Evolutionary conservation across 2,888 invertebrate genomes (phyloP).

Genomic region (Chaitophorus viminalis): DNA sequence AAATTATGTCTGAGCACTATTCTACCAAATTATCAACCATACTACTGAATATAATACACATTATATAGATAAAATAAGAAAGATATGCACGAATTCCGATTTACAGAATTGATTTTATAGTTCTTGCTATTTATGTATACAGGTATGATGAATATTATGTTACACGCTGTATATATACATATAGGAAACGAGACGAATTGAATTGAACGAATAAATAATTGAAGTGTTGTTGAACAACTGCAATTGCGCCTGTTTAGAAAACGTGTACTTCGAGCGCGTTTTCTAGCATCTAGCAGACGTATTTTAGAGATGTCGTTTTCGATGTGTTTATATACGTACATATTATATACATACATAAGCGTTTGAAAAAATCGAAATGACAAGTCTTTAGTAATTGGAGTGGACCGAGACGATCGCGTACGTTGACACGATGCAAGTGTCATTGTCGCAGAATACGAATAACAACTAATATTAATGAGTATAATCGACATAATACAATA

Average conservation of each 20-base stretch:
- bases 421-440: conserved; percentile 12
- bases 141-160: neutral
- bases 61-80: neutral
- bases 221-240: conserved; percentile 15
- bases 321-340: neutral
- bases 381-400: conserved; percentile 30
- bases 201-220: conserved; percentile 28
- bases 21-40: neutral
- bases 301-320: conserved; percentile 17
- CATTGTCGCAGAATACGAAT: conserved; percentile 15
- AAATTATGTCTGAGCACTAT: neutral
- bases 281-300: neutral
- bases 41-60: too few species aligned
- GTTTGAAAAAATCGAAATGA: conserved; percentile 6
- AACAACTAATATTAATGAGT: conserved; percentile 16
- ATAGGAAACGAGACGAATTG: neutral
- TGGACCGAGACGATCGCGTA: conserved; percentile 16
- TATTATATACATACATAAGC: neutral
- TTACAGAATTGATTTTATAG: neutral
- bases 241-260: neutral
- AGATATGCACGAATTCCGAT: neutral
- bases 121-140: neutral
- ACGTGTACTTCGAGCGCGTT: neutral
- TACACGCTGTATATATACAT: neutral
- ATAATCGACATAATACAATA: neutral